phyloP scores from a whole-genome alignment of 2,888 invertebrate species.

The Parnassius orleans region DNA sequence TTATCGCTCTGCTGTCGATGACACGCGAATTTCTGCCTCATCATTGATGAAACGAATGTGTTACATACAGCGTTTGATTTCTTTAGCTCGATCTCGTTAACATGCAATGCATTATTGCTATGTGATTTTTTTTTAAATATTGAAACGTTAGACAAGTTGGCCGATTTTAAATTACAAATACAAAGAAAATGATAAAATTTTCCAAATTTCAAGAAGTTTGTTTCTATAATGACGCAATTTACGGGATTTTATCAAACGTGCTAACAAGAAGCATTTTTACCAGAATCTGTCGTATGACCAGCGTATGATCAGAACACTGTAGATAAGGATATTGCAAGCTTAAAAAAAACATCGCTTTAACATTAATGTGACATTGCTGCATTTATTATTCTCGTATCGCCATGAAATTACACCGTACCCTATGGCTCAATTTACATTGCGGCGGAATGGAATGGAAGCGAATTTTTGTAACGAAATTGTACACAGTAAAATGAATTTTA shows the following conservation, averaged over 20 bases:
- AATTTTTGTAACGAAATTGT: too few species aligned
- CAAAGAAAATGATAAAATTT: conserved; percentile 8
- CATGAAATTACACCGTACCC: background rate
- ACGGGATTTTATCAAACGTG: conserved; percentile 9
- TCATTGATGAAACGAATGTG: conserved; percentile 35
- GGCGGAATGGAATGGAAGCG: too few species aligned
- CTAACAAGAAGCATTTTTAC: conserved; percentile 8
- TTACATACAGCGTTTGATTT: conserved; percentile 14
- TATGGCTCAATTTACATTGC: too few species aligned
- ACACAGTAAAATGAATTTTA: too few species aligned
- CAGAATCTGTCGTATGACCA: background rate
- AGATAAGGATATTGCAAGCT: conserved; percentile 3
- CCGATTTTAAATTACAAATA: background rate
- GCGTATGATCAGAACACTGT: background rate
- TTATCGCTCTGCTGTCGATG: conserved; percentile 44
- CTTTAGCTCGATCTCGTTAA: background rate
- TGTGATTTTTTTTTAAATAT: background rate
- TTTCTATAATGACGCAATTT: background rate
- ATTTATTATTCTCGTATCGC: conserved; percentile 12
- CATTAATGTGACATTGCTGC: conserved; percentile 15
- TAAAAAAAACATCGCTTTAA: conserved; percentile 12
- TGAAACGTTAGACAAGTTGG: background rate
- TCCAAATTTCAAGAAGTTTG: background rate
- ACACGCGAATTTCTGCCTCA: conserved; percentile 36
- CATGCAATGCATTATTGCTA: background rate